Evolutionary conservation across 2,113 vertebrate genomes (phyloP).

Genomic region (Solea senegalensis): DNA sequence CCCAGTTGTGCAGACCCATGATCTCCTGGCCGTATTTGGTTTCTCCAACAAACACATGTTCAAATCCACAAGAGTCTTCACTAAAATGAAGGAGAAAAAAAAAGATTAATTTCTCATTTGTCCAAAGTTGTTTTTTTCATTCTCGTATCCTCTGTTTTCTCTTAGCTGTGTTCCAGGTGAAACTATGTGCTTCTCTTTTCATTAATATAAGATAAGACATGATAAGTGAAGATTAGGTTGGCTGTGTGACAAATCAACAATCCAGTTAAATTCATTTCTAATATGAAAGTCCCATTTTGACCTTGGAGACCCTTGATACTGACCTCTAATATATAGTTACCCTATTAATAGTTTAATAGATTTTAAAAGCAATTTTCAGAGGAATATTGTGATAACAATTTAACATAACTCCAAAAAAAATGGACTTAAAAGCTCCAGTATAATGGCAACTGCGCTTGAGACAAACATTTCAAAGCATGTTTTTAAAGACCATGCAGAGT

Average conservation of each 20-base stretch:
- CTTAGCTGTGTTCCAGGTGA: too few species aligned
- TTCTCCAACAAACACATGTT: conserved; percentile 91
- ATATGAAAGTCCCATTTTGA: background rate
- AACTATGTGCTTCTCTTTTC: too few species aligned
- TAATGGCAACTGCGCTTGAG: too few species aligned
- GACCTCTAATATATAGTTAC: too few species aligned
- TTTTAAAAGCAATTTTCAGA: too few species aligned
- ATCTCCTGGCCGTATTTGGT: conserved; percentile 80
- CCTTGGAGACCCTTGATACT: background rate
- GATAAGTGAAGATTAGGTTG: background rate
- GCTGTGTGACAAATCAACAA: background rate
- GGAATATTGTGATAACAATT: too few species aligned
- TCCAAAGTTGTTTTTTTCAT: background rate
- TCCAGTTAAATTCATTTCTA: background rate
- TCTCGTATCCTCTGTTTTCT: background rate
- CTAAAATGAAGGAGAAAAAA: conserved; percentile 61
- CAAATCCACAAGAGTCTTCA: conserved; percentile 88
- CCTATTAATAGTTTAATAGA: background rate
- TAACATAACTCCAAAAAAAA: too few species aligned
- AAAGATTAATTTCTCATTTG: background rate
- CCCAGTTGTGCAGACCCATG: conserved; percentile 89
- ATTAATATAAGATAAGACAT: background rate
- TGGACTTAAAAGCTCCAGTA: too few species aligned
- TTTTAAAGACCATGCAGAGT: too few species aligned
- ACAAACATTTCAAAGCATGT: too few species aligned